phyloP scores from a whole-genome alignment of 2,113 vertebrate genomes.

The Osmerus mordax region DNA sequence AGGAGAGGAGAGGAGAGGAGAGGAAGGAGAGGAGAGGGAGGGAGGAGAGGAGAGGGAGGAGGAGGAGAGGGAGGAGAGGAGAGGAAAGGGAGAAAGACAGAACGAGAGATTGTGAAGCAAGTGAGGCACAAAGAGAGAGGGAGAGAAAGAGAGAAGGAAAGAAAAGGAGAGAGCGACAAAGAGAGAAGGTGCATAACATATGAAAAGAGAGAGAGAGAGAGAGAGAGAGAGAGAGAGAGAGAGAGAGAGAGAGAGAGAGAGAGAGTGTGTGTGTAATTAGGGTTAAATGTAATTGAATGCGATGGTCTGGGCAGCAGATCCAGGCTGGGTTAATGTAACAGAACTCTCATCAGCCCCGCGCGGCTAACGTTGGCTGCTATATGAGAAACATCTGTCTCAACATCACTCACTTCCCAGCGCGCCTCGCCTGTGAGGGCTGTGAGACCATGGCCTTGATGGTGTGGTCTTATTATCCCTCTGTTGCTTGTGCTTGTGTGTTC shows the following conservation, averaged over 20 bases:
- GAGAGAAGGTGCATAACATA: too few relatives aligned
- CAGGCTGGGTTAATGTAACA: conserved; percentile 56
- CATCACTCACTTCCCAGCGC: conserved; percentile 61
- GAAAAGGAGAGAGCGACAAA: too few relatives aligned
- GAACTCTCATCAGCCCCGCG: conserved; percentile 55
- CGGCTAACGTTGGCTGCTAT: conserved; percentile 48
- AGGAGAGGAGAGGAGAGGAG: too few relatives aligned
- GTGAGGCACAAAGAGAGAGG: too few relatives aligned
- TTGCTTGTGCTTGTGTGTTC: conserved; percentile 13
- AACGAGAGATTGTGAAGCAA: too few relatives aligned
- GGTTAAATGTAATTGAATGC: conserved; percentile 60
- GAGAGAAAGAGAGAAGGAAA: too few relatives aligned
- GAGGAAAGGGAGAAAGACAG: too few relatives aligned
- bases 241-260: conserved; percentile 20
- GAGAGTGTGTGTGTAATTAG: conserved; percentile 51
- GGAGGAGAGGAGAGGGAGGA: too few relatives aligned
- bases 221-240: conserved; percentile 17
- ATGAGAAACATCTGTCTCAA: conserved; percentile 75
- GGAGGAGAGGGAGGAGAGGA: too few relatives aligned
- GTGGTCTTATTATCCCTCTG: conserved; percentile 54
- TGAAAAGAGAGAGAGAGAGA: conserved; percentile 10
- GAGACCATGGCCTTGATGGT: conserved; percentile 59
- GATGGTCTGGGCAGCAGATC: conserved; percentile 53
- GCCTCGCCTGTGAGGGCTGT: conserved; percentile 58
- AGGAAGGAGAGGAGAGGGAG: too few relatives aligned